These are phyloP conservation scores for Macrotis lagotis DNA, from an alignment of 2,113 vertebrate species.

Conservation along the genomic window DNA sequence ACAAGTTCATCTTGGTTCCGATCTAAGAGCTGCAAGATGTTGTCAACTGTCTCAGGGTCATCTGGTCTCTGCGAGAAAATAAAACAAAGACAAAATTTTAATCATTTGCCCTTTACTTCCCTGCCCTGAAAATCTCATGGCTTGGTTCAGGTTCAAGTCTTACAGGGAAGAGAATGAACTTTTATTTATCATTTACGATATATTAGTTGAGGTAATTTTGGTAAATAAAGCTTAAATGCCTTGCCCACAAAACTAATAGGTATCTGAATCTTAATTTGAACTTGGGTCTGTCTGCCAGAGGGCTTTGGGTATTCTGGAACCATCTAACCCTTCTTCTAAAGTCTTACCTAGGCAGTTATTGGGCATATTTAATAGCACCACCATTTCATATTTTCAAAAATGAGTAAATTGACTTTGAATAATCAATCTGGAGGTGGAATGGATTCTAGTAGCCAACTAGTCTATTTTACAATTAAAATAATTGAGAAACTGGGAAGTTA, in stretches of 20 bases:
- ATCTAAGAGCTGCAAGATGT: conserved; percentile 76
- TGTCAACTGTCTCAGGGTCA: conserved; percentile 74
- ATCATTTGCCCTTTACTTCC: neutral
- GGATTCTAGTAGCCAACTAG: neutral
- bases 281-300: neutral
- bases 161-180: neutral
- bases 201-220: neutral
- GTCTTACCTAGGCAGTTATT: neutral
- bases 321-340: neutral
- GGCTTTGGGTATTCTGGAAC: neutral
- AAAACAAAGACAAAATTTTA: conserved; percentile 46
- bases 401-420: conserved; percentile 26
- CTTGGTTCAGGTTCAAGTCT: neutral
- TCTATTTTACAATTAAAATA: neutral
- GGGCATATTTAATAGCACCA: conserved; percentile 18
- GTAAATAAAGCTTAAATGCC: neutral
- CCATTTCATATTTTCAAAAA: conserved; percentile 21
- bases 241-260: neutral
- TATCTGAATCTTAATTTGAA: neutral
- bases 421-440: neutral
- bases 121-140: neutral
- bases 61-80: conserved; percentile 72
- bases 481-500: neutral
- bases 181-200: neutral
- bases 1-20: conserved; percentile 62